Evolutionary conservation across 2,113 vertebrate genomes (phyloP), one percentile per base, ranked within the genome.

Genomic region (Pterophyllum scalare): DNA sequence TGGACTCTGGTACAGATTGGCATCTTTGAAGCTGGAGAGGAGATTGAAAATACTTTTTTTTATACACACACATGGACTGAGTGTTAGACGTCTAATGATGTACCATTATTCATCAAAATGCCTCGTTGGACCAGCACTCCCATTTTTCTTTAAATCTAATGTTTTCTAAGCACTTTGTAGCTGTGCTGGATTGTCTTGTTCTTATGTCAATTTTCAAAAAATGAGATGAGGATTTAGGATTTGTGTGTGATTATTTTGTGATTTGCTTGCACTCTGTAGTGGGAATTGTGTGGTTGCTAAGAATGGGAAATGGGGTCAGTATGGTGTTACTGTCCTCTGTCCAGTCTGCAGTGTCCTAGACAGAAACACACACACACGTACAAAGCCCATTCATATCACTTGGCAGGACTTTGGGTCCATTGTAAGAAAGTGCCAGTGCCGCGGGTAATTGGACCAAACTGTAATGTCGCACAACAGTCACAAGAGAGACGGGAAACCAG

Each of bases 21-120:
- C 91, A 88, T 97, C 97, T 94, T 98, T 99, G 92, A 97, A 96
- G 90, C 98, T 99, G 43, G n/a, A 79, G 5, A 88, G 7, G n/a
- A 77, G 5, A 86, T 67, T 57, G 8, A 59, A 72, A 78, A 57
- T 8, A 59, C 3, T 70, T 49, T 49, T 10, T 52, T 52, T 70
- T 28, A 38, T 13, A 49, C n/a, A 80, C 3, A 56, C 26, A 70
- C 2, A 56, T 2, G 4, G 11, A 60, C 9, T 3, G 33, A 62
- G 20, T 46, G 15, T 6, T 15, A 22, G 10, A 54, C 11, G 26
- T n/a, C 49, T 70, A 58, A 38, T 24, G 14, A 17, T 59, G 11
- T 19, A 49, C 59, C 43, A 77, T 83, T 65, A 20, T 72, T 61
- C n/a, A 28, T 62, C n/a, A 10, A n/a, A 79, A 40, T 28, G 11